Percentiles rank a stretch among this genome's conserved stretches.
Conservation (phyloP, 2,888 invertebrate species). For the Smittia aterrima region DNA sequence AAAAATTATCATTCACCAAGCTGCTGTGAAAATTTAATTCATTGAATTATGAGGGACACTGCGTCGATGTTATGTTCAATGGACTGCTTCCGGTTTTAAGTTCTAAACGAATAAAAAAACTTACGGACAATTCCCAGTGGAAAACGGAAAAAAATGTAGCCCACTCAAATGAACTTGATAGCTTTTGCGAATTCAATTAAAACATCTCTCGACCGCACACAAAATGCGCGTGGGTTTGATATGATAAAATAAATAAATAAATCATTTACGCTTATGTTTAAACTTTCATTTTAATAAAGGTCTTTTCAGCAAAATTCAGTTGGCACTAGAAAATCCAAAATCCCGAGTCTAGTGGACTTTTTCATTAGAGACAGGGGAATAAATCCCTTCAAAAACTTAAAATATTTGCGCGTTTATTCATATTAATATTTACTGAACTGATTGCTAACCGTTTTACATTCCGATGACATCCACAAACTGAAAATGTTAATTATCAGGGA, state of each 20-base stretch:
- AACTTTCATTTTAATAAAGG: too few relatives aligned
- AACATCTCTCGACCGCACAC: not conserved
- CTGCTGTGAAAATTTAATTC: conserved; percentile 15
- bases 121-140: too few relatives aligned
- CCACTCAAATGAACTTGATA: not conserved
- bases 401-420: not conserved
- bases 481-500: not conserved
- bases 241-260: too few relatives aligned
- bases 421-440: conserved; percentile 12
- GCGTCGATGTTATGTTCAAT: too few relatives aligned
- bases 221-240: conserved; percentile 9
- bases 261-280: too few relatives aligned
- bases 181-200: not conserved
- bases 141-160: not conserved
- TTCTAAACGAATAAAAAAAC: too few relatives aligned
- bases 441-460: conserved; percentile 21
- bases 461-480: not conserved
- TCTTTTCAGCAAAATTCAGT: too few relatives aligned
- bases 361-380: too few relatives aligned
- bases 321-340: too few relatives aligned
- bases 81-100: too few relatives aligned
- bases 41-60: conserved; percentile 1
- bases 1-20: conserved; percentile 1
- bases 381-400: too few relatives aligned
- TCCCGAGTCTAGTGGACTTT: too few relatives aligned